Evolutionary conservation across 1,140 invertebrate species (phyloP), one percentile per base, ranked within the genome.

Genomic region (Eufriesea mexicana): DNA sequence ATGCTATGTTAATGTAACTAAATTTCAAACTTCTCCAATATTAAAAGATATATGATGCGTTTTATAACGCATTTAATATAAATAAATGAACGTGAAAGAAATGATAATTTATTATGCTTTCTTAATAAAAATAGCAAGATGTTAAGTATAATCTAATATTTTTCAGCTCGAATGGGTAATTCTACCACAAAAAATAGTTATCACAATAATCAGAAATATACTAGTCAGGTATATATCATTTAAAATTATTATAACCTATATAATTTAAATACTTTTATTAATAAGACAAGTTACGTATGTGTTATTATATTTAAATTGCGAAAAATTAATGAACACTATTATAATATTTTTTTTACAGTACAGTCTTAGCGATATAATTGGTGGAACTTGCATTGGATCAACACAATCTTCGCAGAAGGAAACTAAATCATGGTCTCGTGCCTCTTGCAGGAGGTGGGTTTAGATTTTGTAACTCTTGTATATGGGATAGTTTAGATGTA

Each of bases 401-500:
- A 76, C 90, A 47, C 90, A 89, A 75, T 80, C 88, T 42, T 85
- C 89, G 18, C 89, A 78, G 16, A 90, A 90, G 61, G 87, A 91
- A 74, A 75, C 81, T 25, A 93, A 95, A 85, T 95, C 95, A 90
- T 96, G 95, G 94, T 96, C 95, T 88, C 94, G 95, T 84, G 93
- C 95, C 80, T 96, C 95, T 83, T 89, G 95, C 88, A 94, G 95
- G 94, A 96, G 95, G 96, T 96, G 93, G 91, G 85, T 80, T 74
- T 62, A 72, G 42, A 20, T 1, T 7, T 45, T n/a, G 18, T 61
- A 18, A 61, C 8, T 55, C 23, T 20, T 55, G 0, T 14, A n/a
- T 0, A 14, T 14, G 28, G 45, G 7, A 7, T 67, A 0, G 20
- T 45, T 16, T 8, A 1, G 49, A 16, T 57, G 0, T 25, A 54